phyloP scores from a whole-genome alignment of 2,888 invertebrate genomes.

The Cetonia aurata region DNA sequence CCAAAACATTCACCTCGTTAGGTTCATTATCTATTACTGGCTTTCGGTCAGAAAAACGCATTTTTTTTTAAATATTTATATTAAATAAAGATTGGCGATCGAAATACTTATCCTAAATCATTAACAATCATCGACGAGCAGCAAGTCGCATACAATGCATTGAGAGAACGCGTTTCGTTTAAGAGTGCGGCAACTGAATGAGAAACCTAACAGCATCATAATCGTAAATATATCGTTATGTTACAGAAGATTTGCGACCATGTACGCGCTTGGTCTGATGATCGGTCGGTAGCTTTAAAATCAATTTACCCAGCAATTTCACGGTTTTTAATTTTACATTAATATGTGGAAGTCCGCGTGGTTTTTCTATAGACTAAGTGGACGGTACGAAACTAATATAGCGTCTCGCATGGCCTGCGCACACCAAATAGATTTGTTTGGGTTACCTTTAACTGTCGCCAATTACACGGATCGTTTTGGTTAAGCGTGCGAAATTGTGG shows the following conservation, averaged over 20 bases:
- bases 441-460: conserved; percentile 45
- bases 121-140: too few species aligned
- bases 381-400: conserved; percentile 35
- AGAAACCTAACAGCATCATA: too few species aligned
- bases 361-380: conserved; percentile 13
- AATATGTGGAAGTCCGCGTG: conserved; percentile 20
- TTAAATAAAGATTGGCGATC: too few species aligned
- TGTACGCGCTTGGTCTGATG: background rate
- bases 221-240: too few species aligned
- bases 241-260: background rate
- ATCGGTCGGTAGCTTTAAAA: conserved; percentile 45
- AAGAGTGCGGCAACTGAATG: too few species aligned
- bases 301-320: conserved; percentile 51
- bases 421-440: conserved; percentile 45
- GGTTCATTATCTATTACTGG: too few species aligned
- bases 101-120: too few species aligned
- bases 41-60: too few species aligned
- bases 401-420: conserved; percentile 36
- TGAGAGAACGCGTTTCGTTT: too few species aligned
- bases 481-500: conserved; percentile 9
- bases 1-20: too few species aligned
- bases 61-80: too few species aligned
- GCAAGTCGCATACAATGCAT: too few species aligned
- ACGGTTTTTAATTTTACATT: conserved; percentile 47
- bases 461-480: conserved; percentile 47